Evolutionary conservation across 2,888 invertebrate species (phyloP).

Genomic region (Adelognathus sp.): DNA sequence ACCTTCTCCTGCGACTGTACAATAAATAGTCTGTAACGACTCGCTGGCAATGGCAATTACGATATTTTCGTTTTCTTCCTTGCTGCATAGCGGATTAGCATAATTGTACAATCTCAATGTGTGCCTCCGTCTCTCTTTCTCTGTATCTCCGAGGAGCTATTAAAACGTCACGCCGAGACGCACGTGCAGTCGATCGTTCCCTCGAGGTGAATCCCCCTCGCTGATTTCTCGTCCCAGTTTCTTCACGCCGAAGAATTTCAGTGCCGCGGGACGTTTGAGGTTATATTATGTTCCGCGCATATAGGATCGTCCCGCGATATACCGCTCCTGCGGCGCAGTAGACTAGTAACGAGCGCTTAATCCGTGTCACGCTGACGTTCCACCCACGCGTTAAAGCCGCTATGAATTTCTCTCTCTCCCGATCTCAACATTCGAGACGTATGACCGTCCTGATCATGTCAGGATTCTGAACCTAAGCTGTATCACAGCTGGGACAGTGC

Average conservation of each 20-base stretch:
- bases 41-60: not conserved
- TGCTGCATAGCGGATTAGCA: not conserved
- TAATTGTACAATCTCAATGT: slow-evolving; percentile 16
- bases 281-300: slow-evolving; percentile 11
- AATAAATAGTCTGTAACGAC: not conserved
- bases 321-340: not conserved
- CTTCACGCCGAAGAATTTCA: slow-evolving; percentile 25
- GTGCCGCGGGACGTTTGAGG: not conserved
- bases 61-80: slow-evolving; percentile 15
- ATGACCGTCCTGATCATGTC: not conserved
- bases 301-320: not conserved
- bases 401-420: slow-evolving; percentile 63
- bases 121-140: not conserved
- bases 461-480: not conserved
- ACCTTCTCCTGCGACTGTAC: not conserved
- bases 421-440: slow-evolving; percentile 3
- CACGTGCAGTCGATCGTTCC: not conserved
- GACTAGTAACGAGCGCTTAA: slow-evolving; percentile 66
- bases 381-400: slow-evolving; percentile 68
- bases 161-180: slow-evolving; percentile 25
- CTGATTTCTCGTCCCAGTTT: slow-evolving; percentile 33
- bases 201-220: slow-evolving; percentile 13
- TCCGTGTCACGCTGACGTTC: slow-evolving; percentile 73
- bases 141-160: not conserved
- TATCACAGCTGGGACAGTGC: not conserved